Evolutionary conservation across 1,140 invertebrate genomes (phyloP).

Genomic region (Drosophila subobscura): DNA sequence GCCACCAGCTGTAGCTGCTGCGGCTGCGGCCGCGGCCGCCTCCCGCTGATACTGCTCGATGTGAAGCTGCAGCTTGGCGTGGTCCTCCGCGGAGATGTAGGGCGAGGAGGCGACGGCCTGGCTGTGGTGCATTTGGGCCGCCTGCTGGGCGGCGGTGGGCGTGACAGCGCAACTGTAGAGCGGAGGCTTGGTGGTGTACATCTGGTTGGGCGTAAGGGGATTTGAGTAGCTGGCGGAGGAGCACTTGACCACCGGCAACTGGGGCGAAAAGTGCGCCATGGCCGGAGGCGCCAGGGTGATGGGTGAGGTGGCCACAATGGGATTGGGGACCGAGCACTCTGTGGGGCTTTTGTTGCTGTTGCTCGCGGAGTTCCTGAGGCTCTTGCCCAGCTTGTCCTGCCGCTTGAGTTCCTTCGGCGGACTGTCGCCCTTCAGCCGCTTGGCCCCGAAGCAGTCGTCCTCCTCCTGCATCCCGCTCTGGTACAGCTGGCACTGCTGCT

Average conservation of each 20-base stretch:
- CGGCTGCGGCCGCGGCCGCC: constrained; percentile 53
- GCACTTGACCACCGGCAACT: constrained; percentile 65
- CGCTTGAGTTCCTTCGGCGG: constrained; percentile 74
- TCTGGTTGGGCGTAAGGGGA: constrained; percentile 26
- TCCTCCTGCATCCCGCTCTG: constrained; percentile 65
- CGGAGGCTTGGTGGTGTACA: constrained; percentile 57
- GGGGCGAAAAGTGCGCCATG: constrained; percentile 63
- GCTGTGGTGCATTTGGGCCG: constrained; percentile 46
- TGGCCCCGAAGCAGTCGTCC: constrained; percentile 58
- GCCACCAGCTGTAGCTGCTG: constrained; percentile 42
- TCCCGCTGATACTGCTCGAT: constrained; percentile 79
- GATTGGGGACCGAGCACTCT: constrained; percentile 45
- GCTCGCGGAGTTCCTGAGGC: constrained; percentile 39
- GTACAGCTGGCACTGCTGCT: constrained; percentile 80
- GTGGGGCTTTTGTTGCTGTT: constrained; percentile 54
- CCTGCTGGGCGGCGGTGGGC: constrained; percentile 61
- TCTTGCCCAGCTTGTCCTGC: constrained; percentile 77
- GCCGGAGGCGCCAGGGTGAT: constrained; percentile 50
- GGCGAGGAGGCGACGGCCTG: constrained; percentile 25
- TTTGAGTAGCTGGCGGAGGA: constrained; percentile 55
- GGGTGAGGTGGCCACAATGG: constrained; percentile 62
- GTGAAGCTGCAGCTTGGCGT: constrained; percentile 75
- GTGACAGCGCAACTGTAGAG: constrained; percentile 60
- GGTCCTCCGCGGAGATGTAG: constrained; percentile 76
- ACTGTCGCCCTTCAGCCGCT: constrained; percentile 53